Evolutionary conservation across 2,888 invertebrate genomes (phyloP), one percentile per base, ranked within the genome.

Genomic region (Liodrosophila aerea): DNA sequence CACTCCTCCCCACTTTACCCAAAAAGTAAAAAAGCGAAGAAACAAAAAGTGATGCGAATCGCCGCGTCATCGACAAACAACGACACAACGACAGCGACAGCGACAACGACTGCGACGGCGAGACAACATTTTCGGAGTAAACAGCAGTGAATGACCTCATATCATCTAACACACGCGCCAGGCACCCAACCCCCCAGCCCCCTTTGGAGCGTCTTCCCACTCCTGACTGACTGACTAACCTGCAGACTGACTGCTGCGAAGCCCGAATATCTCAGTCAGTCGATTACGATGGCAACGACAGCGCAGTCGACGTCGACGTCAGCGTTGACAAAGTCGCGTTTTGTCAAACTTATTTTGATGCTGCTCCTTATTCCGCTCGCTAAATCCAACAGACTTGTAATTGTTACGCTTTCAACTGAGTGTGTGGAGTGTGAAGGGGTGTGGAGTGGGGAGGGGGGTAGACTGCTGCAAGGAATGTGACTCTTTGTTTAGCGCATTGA

Each of bases 91-190:
- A 41, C 56, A 43, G 36, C 46, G 15, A 34, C 80, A 15, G 30
- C 50, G 40, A 34, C 45, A 22, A 37, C 59, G 40, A 36, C 44
- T 30, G 9, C 54, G 53, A 41, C 78, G 81, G 72, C 86, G 86
- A 87, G 87, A 85, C 88, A 84, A 75, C 70, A 74, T 82, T 82
- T 74, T 86, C 47, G 83, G 68, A 84, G 84, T 81, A 77, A 77
- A 84, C 84, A 78, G 75, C 87, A 87, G 88, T 88, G 88, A 88
- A 88, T 88, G 88, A 88, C 88, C 88, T 87, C 86, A 86, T 86
- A 88, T 82, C 86, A 87, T 87, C 84, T 86, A 85, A 85, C 73
- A 86, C 86, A 87, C 86, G 85, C 86, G 87, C 88, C 76, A 76
- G 52, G 76, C 73, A 66, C 85, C 71, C 85, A 85, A 78, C 64